These are phyloP conservation scores for Cephus pygmeus DNA, from an alignment of 2,888 invertebrate species.

Conservation along the genomic window DNA sequence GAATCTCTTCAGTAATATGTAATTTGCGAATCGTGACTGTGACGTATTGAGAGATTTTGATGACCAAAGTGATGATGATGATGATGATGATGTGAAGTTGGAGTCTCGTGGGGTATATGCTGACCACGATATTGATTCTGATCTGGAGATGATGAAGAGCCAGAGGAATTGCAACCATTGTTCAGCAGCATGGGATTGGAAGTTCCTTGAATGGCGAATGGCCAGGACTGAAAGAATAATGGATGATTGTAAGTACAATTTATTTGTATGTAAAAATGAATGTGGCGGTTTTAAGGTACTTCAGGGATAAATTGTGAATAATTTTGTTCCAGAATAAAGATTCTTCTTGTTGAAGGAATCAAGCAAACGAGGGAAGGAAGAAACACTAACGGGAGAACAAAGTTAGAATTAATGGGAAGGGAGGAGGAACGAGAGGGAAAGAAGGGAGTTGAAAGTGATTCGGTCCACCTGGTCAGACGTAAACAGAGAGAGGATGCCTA, in stretches of 20 bases:
- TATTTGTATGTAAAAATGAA: not conserved
- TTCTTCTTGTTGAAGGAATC: not conserved
- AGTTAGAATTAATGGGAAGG: slow-evolving; percentile 44
- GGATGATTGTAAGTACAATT: slow-evolving; percentile 5
- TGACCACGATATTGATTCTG: slow-evolving; percentile 45
- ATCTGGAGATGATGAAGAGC: slow-evolving; percentile 44
- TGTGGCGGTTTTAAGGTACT: not conserved
- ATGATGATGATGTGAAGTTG: slow-evolving; percentile 36
- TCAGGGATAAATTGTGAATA: not conserved
- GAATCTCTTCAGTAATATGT: slow-evolving; percentile 37
- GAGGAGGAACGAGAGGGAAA: slow-evolving; percentile 16
- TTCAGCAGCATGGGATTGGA: slow-evolving; percentile 45
- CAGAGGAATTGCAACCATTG: slow-evolving; percentile 49
- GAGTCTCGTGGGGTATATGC: slow-evolving; percentile 43
- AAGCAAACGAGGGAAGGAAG: not conserved
- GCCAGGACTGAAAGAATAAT: slow-evolving; percentile 78
- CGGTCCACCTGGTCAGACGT: slow-evolving; percentile 55
- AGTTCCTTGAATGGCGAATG: slow-evolving; percentile 76
- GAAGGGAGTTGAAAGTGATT: slow-evolving; percentile 43
- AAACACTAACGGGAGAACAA: slow-evolving; percentile 25
- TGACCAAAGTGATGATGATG: slow-evolving; percentile 36
- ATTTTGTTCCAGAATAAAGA: not conserved
- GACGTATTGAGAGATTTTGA: slow-evolving; percentile 42
- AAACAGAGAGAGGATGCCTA: slow-evolving; percentile 47
- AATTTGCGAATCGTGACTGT: slow-evolving; percentile 48